These are phyloP conservation scores for Megalonaias nervosa DNA, from an alignment of 1,140 invertebrate species.

Conservation along the genomic window DNA sequence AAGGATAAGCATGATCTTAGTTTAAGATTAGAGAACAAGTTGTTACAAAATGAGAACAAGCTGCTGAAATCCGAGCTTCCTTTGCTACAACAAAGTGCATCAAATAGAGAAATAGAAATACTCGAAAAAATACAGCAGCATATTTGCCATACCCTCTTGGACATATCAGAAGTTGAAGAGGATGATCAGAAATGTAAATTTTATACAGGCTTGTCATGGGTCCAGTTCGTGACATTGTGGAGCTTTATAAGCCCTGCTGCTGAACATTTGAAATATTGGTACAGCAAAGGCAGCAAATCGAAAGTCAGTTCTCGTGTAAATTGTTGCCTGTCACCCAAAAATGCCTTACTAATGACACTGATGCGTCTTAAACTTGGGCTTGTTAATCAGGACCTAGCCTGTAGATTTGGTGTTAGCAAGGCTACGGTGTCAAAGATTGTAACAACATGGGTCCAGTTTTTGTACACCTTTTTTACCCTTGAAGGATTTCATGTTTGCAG, in stretches of 20 bases:
- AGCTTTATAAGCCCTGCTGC: too few species aligned
- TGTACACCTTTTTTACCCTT: constrained; percentile 17
- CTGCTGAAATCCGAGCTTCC: too few species aligned
- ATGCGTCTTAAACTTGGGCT: neutral
- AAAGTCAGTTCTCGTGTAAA: neutral
- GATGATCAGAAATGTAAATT: neutral
- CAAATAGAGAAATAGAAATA: too few species aligned
- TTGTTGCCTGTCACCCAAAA: neutral
- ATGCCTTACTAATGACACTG: neutral
- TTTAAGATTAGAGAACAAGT: too few species aligned
- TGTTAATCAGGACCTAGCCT: constrained; percentile 21
- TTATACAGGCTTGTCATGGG: constrained; percentile 1
- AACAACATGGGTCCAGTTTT: constrained; percentile 43
- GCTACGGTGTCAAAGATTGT: constrained; percentile 24
- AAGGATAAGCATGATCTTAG: too few species aligned
- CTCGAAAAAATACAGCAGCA: too few species aligned
- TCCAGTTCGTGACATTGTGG: neutral
- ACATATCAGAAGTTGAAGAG: too few species aligned
- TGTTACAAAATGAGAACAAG: too few species aligned
- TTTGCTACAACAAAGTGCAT: too few species aligned
- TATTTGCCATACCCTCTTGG: too few species aligned
- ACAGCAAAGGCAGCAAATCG: too few species aligned
- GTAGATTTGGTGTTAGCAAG: constrained; percentile 25
- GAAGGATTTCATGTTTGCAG: neutral
- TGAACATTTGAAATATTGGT: too few species aligned